These are phyloP conservation scores for Xiphydria camelus DNA, from an alignment of 2,888 invertebrate species.

Conservation along the genomic window DNA sequence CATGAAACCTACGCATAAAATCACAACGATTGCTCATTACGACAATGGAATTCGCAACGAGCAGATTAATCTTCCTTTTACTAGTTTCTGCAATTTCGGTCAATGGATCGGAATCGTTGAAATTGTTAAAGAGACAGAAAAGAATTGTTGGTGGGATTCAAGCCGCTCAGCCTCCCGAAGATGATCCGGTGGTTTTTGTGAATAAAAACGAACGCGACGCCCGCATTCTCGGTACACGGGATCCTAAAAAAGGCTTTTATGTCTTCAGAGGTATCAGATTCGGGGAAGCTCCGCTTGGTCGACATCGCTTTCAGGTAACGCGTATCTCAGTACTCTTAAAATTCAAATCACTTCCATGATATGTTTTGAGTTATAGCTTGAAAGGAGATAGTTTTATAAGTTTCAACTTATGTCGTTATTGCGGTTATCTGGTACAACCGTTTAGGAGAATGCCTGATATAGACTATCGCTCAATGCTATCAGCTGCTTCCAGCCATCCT, in stretches of 20 bases:
- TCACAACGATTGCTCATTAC: background rate
- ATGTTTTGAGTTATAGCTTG: background rate
- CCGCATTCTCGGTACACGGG: slow-evolving; percentile 67
- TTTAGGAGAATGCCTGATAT: too few relatives aligned
- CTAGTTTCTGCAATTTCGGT: background rate
- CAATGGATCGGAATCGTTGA: slow-evolving; percentile 19
- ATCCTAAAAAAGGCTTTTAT: slow-evolving; percentile 66
- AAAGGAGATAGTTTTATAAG: too few relatives aligned
- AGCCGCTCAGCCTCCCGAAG: slow-evolving; percentile 69
- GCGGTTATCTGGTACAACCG: too few relatives aligned
- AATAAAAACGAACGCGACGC: slow-evolving; percentile 67
- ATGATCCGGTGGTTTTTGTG: slow-evolving; percentile 72
- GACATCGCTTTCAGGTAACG: slow-evolving; percentile 65
- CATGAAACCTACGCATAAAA: background rate
- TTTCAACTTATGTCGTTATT: too few relatives aligned
- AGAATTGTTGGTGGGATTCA: slow-evolving; percentile 71
- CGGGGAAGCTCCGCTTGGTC: slow-evolving; percentile 64
- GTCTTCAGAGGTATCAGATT: slow-evolving; percentile 76
- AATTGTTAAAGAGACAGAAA: slow-evolving; percentile 25
- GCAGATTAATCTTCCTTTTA: background rate
- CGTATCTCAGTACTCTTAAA: background rate
- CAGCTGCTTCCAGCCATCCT: too few relatives aligned
- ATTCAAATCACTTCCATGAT: background rate
- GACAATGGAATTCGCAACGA: background rate
- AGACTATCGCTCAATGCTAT: too few relatives aligned